These are phyloP conservation scores for Neocrepidodera transversa DNA, from an alignment of 2,888 invertebrate genomes.

Conservation along the genomic window DNA sequence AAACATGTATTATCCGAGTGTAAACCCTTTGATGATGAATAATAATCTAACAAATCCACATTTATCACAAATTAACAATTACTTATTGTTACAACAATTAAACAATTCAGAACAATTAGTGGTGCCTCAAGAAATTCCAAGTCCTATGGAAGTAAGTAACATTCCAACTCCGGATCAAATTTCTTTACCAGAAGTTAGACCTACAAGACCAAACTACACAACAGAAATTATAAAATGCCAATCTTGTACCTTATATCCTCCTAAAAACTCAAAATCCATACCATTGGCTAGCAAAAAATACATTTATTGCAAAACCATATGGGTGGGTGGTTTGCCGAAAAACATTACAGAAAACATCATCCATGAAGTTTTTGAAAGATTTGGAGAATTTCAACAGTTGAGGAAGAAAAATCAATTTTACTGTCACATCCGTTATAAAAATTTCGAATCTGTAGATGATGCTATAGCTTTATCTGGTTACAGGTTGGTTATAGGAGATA, in stretches of 20 bases:
- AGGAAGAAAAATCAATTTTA: not conserved
- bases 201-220: not conserved
- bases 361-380: constrained; percentile 4
- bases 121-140: not conserved
- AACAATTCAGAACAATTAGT: not conserved
- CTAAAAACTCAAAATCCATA: not conserved
- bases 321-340: not conserved
- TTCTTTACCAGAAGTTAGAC: no score
- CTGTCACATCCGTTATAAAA: not conserved
- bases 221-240: not conserved
- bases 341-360: not conserved
- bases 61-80: no score
- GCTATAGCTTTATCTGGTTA: not conserved
- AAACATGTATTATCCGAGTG: no score
- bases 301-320: not conserved
- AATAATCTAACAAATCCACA: no score
- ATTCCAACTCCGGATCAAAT: no score
- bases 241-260: not conserved
- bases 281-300: not conserved
- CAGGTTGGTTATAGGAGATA: not conserved
- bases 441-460: not conserved
- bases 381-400: not conserved
- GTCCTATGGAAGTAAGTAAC: not conserved
- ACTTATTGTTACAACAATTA: no score
- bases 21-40: no score